These are phyloP conservation scores for Rhinatrema bivittatum DNA, from an alignment of 2,797 vertebrate species.

Conservation along the genomic window DNA sequence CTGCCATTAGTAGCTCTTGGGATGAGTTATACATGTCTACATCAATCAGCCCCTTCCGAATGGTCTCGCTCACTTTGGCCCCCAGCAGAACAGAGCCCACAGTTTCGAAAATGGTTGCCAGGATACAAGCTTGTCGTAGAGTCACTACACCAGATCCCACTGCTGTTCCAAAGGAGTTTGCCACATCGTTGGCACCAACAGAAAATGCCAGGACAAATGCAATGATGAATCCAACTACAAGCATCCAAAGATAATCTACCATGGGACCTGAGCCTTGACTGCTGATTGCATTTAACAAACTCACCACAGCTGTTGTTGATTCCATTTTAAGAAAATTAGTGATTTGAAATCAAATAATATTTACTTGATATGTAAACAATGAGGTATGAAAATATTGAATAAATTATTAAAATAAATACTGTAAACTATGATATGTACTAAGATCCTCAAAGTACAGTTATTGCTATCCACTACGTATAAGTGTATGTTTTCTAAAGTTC, in stretches of 20 bases:
- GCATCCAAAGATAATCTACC: slow-evolving; percentile 68
- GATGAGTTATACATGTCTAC: slow-evolving; percentile 72
- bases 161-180: slow-evolving; percentile 94
- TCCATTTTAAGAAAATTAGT: slow-evolving; percentile 9
- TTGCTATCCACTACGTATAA: slow-evolving; percentile 59
- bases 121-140: slow-evolving; percentile 81
- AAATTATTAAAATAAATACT: slow-evolving; percentile 60
- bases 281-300: background rate
- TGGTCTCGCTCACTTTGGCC: slow-evolving; percentile 92
- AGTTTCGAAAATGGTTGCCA: slow-evolving; percentile 90
- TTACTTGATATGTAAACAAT: slow-evolving; percentile 42
- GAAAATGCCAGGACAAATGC: slow-evolving; percentile 94
- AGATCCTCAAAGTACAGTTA: slow-evolving; percentile 34
- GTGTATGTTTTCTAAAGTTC: slow-evolving; percentile 48
- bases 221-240: slow-evolving; percentile 83
- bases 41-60: slow-evolving; percentile 89
- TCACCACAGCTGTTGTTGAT: slow-evolving; percentile 22
- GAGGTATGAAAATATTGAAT: slow-evolving; percentile 60
- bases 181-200: slow-evolving; percentile 94
- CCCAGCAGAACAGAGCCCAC: slow-evolving; percentile 89
- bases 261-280: background rate
- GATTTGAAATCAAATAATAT: slow-evolving; percentile 3
- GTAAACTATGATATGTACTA: slow-evolving; percentile 44
- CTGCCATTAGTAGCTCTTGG: slow-evolving; percentile 73
- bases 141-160: slow-evolving; percentile 95